phyloP scores from a whole-genome alignment of 2,888 invertebrate species.

The Drosophila kuntzei region DNA sequence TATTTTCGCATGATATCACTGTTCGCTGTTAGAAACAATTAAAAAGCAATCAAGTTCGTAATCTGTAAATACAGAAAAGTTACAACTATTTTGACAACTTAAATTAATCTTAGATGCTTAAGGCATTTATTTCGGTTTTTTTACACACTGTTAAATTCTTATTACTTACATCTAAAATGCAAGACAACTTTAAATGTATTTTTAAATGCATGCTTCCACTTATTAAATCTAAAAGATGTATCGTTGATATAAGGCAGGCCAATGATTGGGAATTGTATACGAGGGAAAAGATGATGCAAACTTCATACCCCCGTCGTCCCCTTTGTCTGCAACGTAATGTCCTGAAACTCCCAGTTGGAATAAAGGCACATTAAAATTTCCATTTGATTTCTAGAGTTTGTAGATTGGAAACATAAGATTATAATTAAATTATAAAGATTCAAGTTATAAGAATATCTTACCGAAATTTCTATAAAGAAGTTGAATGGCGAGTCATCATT shows the following conservation, averaged over 20 bases:
- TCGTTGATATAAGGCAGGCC: constrained; percentile 86
- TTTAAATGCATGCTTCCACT: neutral
- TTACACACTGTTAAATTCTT: too few relatives aligned
- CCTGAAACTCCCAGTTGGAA: constrained; percentile 86
- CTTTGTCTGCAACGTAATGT: constrained; percentile 84
- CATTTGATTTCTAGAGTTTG: constrained; percentile 56
- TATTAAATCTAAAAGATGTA: constrained; percentile 50
- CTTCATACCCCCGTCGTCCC: constrained; percentile 85
- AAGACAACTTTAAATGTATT: neutral
- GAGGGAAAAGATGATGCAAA: constrained; percentile 85
- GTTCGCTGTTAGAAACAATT: constrained; percentile 44
- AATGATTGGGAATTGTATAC: constrained; percentile 85
- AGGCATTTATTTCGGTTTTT: too few relatives aligned
- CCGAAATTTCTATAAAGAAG: constrained; percentile 62
- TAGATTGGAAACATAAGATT: neutral
- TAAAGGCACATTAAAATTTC: constrained; percentile 55
- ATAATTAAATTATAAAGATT: too few relatives aligned
- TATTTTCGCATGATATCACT: neutral
- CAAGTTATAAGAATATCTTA: constrained; percentile 15
- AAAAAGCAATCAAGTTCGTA: neutral
- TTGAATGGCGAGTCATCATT: constrained; percentile 64
- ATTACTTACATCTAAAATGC: neutral
- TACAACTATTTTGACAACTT: neutral
- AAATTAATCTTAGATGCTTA: too few relatives aligned
- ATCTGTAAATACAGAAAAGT: neutral